phyloP scores from a whole-genome alignment of 2,888 invertebrate genomes.

The Halictus quadricinctus region DNA sequence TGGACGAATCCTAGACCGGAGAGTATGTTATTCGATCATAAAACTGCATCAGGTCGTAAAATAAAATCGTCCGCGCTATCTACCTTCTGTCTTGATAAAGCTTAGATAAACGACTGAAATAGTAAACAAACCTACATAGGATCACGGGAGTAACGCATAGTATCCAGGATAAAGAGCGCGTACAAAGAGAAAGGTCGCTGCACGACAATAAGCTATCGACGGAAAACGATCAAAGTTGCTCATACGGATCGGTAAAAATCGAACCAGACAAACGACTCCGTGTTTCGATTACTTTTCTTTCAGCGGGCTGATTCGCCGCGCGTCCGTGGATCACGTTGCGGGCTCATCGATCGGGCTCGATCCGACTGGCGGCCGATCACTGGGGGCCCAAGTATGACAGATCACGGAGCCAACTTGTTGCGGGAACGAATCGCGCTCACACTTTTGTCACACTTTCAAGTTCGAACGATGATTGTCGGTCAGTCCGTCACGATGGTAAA shows the following conservation, averaged over 20 bases:
- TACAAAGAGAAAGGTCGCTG: constrained; percentile 18
- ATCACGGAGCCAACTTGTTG: neutral
- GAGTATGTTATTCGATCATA: neutral
- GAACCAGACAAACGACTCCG: constrained; percentile 48
- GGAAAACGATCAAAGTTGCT: constrained; percentile 8
- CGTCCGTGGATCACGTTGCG: constrained; percentile 15
- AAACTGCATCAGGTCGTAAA: neutral
- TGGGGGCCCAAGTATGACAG: neutral
- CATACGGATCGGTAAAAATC: constrained; percentile 22
- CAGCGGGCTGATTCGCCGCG: constrained; percentile 9
- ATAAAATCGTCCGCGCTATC: constrained; percentile 7
- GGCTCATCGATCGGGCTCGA: constrained; percentile 12
- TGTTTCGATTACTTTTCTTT: constrained; percentile 45
- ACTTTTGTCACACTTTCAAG: constrained; percentile 1
- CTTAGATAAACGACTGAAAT: constrained; percentile 21
- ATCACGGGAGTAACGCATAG: constrained; percentile 34
- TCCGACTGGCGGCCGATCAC: neutral
- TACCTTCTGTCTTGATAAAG: neutral
- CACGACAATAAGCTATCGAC: constrained; percentile 45
- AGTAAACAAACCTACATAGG: constrained; percentile 31
- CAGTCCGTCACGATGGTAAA: too few relatives aligned
- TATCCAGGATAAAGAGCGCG: constrained; percentile 15
- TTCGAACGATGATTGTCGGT: neutral
- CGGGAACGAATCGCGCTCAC: neutral
- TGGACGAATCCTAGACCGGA: neutral